A percentile compares a stretch with the other conserved stretches of the same genome.
These are phyloP conservation scores for Drosophila ercepeae DNA, from an alignment of 1,140 invertebrate species.

Conservation along the genomic window DNA sequence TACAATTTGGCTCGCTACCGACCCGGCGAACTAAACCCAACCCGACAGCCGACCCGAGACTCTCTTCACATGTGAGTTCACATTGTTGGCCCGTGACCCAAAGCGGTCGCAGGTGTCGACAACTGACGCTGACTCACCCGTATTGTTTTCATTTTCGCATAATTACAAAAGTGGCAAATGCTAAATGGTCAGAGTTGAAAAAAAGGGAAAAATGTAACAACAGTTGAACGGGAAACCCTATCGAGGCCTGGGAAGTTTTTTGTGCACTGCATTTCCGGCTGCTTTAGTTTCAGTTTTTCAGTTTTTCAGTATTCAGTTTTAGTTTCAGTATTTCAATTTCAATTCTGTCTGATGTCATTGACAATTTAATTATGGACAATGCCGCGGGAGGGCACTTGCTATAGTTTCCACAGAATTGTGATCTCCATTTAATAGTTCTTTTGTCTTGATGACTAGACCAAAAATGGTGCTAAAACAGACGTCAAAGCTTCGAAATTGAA, in stretches of 20 bases:
- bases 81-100: slow-evolving; percentile 78
- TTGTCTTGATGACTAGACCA: slow-evolving; percentile 68
- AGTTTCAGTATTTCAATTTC: slow-evolving; percentile 14
- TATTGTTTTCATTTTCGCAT: slow-evolving; percentile 77
- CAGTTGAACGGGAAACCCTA: slow-evolving; percentile 68
- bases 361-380: slow-evolving; percentile 58
- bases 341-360: slow-evolving; percentile 61
- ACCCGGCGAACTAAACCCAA: slow-evolving; percentile 18
- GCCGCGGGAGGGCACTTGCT: neutral
- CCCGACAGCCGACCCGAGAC: slow-evolving; percentile 1
- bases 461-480: slow-evolving; percentile 69
- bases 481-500: slow-evolving; percentile 49
- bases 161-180: slow-evolving; percentile 63
- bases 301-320: slow-evolving; percentile 32
- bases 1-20: slow-evolving; percentile 37
- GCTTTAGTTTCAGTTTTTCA: slow-evolving; percentile 44
- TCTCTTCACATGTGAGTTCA: slow-evolving; percentile 72
- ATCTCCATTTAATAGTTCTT: slow-evolving; percentile 64
- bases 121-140: slow-evolving; percentile 55
- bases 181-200: slow-evolving; percentile 39
- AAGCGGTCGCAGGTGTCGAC: slow-evolving; percentile 71
- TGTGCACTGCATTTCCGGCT: slow-evolving; percentile 65
- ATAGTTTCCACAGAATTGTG: slow-evolving; percentile 38
- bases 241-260: slow-evolving; percentile 47
- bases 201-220: slow-evolving; percentile 66